Conservation (phyloP, 2,113 vertebrate genomes). For the Hystrix cristata region DNA sequence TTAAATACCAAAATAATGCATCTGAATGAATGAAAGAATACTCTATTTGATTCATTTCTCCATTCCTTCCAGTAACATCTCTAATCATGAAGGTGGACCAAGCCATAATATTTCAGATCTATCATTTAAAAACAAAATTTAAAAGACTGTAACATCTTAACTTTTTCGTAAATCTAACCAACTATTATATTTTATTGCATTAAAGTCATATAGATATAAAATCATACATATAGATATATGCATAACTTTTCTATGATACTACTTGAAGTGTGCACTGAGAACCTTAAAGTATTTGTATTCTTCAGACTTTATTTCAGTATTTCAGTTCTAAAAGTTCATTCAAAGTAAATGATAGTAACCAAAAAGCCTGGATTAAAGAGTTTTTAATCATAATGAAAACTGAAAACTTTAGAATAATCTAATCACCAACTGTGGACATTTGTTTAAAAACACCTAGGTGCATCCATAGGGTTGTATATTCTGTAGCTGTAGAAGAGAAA, state of each 20-base stretch:
- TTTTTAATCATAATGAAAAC: not conserved
- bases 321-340: conserved; percentile 2
- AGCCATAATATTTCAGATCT: not conserved
- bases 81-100: not conserved
- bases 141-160: not conserved
- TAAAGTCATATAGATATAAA: not conserved
- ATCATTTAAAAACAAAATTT: conserved; percentile 31
- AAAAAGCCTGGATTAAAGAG: not conserved
- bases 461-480: not conserved
- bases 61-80: not conserved
- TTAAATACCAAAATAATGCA: not conserved
- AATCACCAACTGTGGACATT: not conserved
- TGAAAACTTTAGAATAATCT: not conserved
- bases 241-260: not conserved
- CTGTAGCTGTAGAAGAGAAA: not conserved
- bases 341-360: not conserved
- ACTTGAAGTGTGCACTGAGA: conserved; percentile 15
- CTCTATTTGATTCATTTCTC: not conserved
- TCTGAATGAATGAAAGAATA: not conserved
- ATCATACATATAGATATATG: not conserved
- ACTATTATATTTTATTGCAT: not conserved
- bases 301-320: conserved; percentile 27
- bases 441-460: not conserved
- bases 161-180: not conserved
- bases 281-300: conserved; percentile 28